Base-by-base conservation (phyloP, 2,113 vertebrate species). In the Furnarius figulus region DNA sequence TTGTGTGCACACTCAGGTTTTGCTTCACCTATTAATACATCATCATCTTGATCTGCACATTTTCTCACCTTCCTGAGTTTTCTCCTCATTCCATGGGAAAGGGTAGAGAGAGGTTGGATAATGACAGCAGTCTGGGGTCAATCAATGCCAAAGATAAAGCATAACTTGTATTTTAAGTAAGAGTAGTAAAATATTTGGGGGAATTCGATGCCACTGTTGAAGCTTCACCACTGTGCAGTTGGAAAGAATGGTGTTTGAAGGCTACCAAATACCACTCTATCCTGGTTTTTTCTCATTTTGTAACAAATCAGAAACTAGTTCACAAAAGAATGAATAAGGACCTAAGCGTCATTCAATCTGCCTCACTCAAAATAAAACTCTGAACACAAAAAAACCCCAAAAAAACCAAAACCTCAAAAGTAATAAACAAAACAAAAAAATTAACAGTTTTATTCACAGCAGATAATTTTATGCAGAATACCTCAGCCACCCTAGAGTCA, bases 81-180 rank as follows among this genome's bases (percentile, higher is more conserved):
- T 63, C 39, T 63, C 39, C 37, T 39, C 61, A 42, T 39, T 63
- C 39, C 0, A 8, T 33, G 14, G 11, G 17, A 71, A 33, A 71
- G 8, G 3, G 8, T 27, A 67, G 27, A 9, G 3, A 52, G 44
- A 63, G 1, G 0, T 31, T 70, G 44, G 5, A 8, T 37, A 8
- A 12, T 65, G 30, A 16, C 14, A 65, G 13, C 6, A 27, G 33
- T 33, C 35, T 50, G 18, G 10, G 8, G 18, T 33, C 31, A 62
- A 33, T 63, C 22, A 37, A 25, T 25, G 50, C 44, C 9, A 55
- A 70, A 28, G 23, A 74, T 20, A 44, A 85, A 70, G 5, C 3
- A 6, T 70, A 70, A 80, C 28, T 80, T 28, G 5, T 19, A 39
- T 61, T 85, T 85, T 49, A 44, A 80, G 24, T 31, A 18, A 66